A percentile compares a stretch with the other conserved stretches of the same genome.
Conservation (phyloP, 2,888 invertebrate genomes). For the Osedax frankpressi region DNA sequence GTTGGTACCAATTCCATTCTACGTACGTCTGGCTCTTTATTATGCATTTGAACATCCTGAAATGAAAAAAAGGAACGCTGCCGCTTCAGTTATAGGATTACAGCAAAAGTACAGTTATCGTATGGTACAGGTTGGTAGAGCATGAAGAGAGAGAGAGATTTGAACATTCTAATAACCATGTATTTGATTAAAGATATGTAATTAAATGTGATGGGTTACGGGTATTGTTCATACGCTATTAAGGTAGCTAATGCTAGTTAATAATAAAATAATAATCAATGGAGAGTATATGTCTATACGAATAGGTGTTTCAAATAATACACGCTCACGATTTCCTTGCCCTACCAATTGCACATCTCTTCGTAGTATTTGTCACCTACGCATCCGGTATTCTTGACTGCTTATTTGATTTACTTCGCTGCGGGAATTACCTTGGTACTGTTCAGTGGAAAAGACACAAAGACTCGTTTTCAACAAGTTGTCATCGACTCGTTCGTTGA, state of each 20-base stretch:
- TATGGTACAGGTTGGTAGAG: conserved; percentile 21
- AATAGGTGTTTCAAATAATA: too few species aligned
- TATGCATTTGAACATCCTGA: conserved; percentile 37
- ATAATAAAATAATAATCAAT: too few species aligned
- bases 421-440: conserved; percentile 33
- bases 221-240: too few species aligned
- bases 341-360: background rate
- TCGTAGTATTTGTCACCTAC: conserved; percentile 30
- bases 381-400: conserved; percentile 35
- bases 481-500: conserved; percentile 35
- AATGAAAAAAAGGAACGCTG: conserved; percentile 27
- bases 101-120: conserved; percentile 25
- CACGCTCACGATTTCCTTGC: too few species aligned
- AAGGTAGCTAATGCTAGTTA: too few species aligned
- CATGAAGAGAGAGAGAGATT: too few species aligned
- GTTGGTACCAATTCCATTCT: conserved; percentile 37
- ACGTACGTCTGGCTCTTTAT: conserved; percentile 35
- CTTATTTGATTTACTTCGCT: conserved; percentile 34
- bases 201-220: too few species aligned
- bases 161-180: too few species aligned
- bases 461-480: conserved; percentile 33
- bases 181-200: too few species aligned
- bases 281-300: too few species aligned
- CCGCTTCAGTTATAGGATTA: conserved; percentile 28
- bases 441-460: conserved; percentile 27